A percentile compares a stretch with the other conserved stretches of the same genome.
phyloP scores from a whole-genome alignment of 1,140 invertebrate genomes.

The Microvelia longipes region DNA sequence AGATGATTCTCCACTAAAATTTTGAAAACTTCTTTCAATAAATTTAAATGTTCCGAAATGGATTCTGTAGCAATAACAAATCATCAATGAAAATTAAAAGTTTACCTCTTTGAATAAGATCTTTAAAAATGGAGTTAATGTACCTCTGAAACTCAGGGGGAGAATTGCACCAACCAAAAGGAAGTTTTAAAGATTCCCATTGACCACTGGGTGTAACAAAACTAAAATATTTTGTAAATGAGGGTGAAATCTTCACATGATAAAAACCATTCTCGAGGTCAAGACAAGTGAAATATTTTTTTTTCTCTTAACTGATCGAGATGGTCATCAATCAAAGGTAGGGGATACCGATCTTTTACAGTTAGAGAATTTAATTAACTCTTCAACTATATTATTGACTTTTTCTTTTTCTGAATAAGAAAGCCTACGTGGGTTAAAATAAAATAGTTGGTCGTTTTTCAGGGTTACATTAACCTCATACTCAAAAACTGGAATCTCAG shows the following conservation, averaged over 20 bases:
- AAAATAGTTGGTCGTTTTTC: neutral
- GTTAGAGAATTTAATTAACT: too few species aligned
- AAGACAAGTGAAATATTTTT: neutral
- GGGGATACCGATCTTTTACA: neutral
- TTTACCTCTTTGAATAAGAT: neutral
- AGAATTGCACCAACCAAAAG: neutral
- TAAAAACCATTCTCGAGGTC: neutral
- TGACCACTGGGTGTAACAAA: neutral
- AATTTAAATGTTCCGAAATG: neutral
- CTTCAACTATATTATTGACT: neutral
- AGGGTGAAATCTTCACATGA: neutral
- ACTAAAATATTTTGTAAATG: neutral
- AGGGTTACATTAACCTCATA: neutral
- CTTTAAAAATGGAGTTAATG: neutral
- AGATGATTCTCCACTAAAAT: neutral
- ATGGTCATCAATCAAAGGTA: neutral
- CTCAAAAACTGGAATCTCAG: neutral
- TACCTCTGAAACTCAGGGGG: neutral
- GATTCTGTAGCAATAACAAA: neutral
- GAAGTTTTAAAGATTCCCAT: neutral
- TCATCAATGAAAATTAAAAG: neutral
- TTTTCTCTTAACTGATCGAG: neutral
- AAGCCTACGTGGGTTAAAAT: neutral
- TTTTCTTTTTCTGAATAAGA: neutral
- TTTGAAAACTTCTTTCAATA: neutral